Conservation (phyloP, 2,113 vertebrate species). For the Loxodonta africana region DNA sequence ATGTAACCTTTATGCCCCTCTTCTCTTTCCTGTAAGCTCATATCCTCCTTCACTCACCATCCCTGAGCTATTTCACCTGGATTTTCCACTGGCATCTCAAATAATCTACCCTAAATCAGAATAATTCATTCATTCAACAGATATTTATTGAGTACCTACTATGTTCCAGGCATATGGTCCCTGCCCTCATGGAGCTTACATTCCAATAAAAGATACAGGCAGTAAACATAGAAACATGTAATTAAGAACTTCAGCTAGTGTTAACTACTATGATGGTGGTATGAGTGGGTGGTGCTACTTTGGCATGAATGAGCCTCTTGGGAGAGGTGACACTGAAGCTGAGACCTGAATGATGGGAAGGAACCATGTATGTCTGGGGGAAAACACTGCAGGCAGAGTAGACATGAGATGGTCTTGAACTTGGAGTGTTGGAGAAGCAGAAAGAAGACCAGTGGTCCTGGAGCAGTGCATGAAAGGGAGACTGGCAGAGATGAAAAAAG, state of each 20-base stretch:
- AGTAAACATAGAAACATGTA: background rate
- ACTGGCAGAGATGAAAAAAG: background rate
- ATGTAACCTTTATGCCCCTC: too few relatives aligned
- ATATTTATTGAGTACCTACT: background rate
- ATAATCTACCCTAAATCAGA: background rate
- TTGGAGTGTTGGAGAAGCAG: background rate
- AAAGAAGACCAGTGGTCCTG: background rate
- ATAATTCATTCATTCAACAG: background rate
- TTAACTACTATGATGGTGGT: background rate
- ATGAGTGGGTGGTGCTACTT: background rate
- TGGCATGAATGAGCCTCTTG: background rate
- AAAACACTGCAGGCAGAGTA: background rate
- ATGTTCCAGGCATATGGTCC: background rate
- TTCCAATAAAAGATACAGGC: background rate
- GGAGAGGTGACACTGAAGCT: background rate
- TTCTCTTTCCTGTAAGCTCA: background rate
- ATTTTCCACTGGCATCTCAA: conserved; percentile 6
- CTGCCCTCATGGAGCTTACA: background rate
- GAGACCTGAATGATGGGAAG: background rate
- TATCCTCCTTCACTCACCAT: background rate
- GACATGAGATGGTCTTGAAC: background rate
- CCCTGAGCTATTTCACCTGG: background rate
- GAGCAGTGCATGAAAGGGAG: background rate
- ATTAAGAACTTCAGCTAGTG: background rate
- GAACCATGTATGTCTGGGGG: background rate